Evolutionary conservation across 1,140 invertebrate species (phyloP), one percentile per base, ranked within the genome.

Genomic region (Drosophila trapezifrons): DNA sequence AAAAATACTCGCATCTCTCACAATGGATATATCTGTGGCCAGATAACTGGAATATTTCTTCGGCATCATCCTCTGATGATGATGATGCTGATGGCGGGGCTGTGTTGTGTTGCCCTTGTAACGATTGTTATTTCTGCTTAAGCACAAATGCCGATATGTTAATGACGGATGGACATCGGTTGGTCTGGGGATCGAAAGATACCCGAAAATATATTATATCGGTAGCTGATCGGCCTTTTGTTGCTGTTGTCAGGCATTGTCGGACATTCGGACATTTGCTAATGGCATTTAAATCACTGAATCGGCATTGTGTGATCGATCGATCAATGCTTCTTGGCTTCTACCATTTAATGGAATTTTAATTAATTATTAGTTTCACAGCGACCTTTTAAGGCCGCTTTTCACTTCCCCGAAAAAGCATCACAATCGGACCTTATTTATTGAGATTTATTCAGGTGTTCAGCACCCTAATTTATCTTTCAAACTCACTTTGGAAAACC

Each of bases 231-330:
- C 76, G 57, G 76, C 66, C 70, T 81, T 47, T 47, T 76, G 62
- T 69, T 40, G 49, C 66, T 80, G 59, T 37, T 60, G 63, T 62
- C 70, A 59, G 32, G 54, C 37, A 20, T 37, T 60, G 63, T 62
- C 70, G 55, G 32, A 46, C 37, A 20, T 72, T 60, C 77, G 40
- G 58, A 66, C 57, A 52, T 47, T 59, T 64, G 69, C 73, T 87
- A 71, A 72, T 87, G 83, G 83, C 83, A 87, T 78, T 86, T 79
- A 79, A 86, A 86, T 78, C 58, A 71, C 63, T 77, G 22, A 80
- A 70, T 70, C 25, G 56, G 72, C 71, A 62, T 76, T 57, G 51
- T 58, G 57, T 69, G 80, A 62, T 74, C 49, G 52, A 75, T 77
- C 38, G 72, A 79, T 83, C 47, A 74, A 73, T 67, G 65, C 62